Evolutionary conservation across 2,113 vertebrate genomes (phyloP).

Genomic region (Pituophis catenifer): DNA sequence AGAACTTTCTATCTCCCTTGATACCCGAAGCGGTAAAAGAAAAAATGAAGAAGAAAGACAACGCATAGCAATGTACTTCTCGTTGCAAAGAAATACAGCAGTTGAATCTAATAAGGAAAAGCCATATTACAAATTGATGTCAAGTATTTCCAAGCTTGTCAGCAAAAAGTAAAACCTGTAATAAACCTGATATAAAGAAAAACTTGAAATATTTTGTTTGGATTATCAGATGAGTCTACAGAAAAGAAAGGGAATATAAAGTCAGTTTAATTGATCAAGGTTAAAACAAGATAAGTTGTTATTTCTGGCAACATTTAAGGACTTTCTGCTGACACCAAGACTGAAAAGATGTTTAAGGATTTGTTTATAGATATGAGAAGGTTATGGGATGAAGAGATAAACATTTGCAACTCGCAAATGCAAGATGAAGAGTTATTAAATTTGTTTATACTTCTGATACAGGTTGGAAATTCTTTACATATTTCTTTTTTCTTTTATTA

Average conservation of each 20-base stretch:
- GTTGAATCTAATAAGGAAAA: background rate
- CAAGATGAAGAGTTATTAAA: background rate
- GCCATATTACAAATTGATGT: conserved; percentile 1
- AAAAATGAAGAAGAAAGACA: background rate
- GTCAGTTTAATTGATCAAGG: background rate
- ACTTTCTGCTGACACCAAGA: background rate
- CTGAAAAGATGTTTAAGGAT: background rate
- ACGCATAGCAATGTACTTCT: background rate
- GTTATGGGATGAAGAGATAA: background rate
- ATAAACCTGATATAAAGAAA: background rate
- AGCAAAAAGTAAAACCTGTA: background rate
- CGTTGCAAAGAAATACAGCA: background rate
- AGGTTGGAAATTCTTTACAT: background rate
- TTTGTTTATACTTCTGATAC: background rate
- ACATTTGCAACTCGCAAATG: background rate
- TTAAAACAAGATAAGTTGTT: background rate
- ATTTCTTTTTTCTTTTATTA: background rate
- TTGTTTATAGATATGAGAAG: background rate
- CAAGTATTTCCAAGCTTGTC: background rate
- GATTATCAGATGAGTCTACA: background rate
- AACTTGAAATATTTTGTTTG: background rate
- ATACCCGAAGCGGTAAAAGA: no score
- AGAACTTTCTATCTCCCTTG: no score
- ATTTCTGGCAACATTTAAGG: background rate
- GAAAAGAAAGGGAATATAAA: background rate